Evolutionary conservation across 2,797 vertebrate genomes (phyloP), one percentile per base, ranked within the genome.

Genomic region (Sebastes trivittatus): DNA sequence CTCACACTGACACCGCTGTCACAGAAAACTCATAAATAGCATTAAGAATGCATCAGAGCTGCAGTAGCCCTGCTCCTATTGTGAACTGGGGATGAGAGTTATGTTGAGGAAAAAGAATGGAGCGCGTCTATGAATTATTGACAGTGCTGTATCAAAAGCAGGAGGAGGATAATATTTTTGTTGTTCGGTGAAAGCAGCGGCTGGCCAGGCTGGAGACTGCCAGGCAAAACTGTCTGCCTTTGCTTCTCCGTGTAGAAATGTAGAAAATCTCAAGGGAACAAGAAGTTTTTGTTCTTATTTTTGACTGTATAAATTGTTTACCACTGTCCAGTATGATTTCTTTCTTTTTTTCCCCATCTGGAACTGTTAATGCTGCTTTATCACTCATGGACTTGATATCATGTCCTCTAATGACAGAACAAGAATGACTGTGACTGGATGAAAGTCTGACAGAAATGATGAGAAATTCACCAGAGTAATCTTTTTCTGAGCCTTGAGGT

Each of bases 41-140:
- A 93, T 94, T 94, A 94, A 91, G 87, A 91, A 94, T 95, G 89
- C 92, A 95, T 89, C 90, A 88, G 84, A 81, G 69, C 80, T 64
- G 82, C 49, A 36, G 81, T 86, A 83, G 78, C 69, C 83, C 67
- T 88, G 75, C 77, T 86, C 82, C 80, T 38, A 61, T 83, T 87
- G 87, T 85, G 88, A 86, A 87, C 13, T 42, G 32, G 78, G 76
- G 79, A 75, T 81, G 82, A 82, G 76, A 76, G 74, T 87, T 77
- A 78, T 85, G 80, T 83, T 42, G 78, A 78, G 84, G 85, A 80
- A 77, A 86, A 86, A 86, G 54, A 77, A 78, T 74, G 81, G 72
- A 75, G 70, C 7, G 4, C 23, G 4, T 49, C 77, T 46, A 90
- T 93, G 85, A 89, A 92, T 93, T 90, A 90, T 91, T 93, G 86